A percentile compares a stretch with the other conserved stretches of the same genome.
phyloP scores from a whole-genome alignment of 2,113 vertebrate genomes.

The Eidolon helvum region DNA sequence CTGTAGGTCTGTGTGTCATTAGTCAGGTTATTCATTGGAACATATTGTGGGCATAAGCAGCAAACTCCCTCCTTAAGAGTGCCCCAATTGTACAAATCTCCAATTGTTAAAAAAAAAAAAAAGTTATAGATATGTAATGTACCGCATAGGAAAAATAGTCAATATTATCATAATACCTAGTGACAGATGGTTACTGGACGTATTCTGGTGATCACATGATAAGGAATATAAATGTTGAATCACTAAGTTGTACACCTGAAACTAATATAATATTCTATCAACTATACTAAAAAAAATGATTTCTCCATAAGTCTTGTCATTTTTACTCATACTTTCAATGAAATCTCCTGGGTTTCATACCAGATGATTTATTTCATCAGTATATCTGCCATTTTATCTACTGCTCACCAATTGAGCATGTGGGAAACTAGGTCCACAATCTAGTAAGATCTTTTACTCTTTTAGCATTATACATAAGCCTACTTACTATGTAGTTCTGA shows the following conservation, averaged over 20 bases:
- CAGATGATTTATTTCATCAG: not conserved
- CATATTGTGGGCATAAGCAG: not conserved
- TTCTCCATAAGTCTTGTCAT: not conserved
- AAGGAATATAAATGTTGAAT: not conserved
- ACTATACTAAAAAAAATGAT: not conserved
- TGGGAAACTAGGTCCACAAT: not conserved
- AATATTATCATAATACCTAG: not conserved
- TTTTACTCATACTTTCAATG: not conserved
- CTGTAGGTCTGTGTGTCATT: not conserved
- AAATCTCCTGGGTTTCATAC: not conserved
- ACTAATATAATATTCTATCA: not conserved
- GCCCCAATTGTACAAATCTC: not conserved
- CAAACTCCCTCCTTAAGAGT: not conserved
- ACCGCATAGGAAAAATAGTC: not conserved
- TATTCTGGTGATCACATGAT: not conserved
- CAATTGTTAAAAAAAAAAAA: not conserved
- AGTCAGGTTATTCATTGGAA: not conserved
- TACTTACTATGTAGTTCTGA: not conserved
- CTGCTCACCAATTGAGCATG: not conserved
- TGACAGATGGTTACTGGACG: not conserved
- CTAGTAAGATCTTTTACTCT: not conserved
- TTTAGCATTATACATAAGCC: not conserved
- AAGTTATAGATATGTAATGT: not conserved
- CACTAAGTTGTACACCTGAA: not conserved
- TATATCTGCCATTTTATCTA: not conserved